Evolutionary conservation across 2,113 vertebrate species (phyloP).

Genomic region (Actenoides lindsayi): DNA sequence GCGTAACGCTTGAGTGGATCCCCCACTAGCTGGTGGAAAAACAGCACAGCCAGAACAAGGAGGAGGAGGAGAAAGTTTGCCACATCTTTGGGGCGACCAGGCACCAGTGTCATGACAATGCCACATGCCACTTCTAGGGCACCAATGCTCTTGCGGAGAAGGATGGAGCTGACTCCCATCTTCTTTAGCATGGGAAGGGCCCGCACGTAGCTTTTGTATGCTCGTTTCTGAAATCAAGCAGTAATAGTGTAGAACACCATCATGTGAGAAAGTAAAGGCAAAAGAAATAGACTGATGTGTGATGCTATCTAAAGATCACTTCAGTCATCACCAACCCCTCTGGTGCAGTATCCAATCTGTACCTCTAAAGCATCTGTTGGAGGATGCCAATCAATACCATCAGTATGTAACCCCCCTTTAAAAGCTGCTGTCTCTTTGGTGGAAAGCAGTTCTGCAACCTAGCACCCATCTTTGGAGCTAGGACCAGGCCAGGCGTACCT

Average conservation of each 20-base stretch:
- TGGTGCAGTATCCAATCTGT: neutral
- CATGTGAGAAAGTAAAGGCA: neutral
- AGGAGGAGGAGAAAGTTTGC: constrained; percentile 96
- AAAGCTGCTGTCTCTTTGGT: neutral
- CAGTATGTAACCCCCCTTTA: neutral
- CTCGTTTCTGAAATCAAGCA: constrained; percentile 87
- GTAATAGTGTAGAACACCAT: neutral
- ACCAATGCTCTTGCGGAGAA: constrained; percentile 95
- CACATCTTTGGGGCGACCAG: constrained; percentile 93
- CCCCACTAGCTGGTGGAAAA: constrained; percentile 97
- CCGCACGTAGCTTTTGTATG: constrained; percentile 96
- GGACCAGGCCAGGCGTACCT: neutral
- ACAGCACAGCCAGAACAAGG: constrained; percentile 93
- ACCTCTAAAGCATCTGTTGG: neutral
- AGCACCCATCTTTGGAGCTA: neutral
- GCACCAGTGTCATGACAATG: constrained; percentile 93
- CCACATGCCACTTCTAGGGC: constrained; percentile 93
- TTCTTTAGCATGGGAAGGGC: constrained; percentile 94
- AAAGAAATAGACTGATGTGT: neutral
- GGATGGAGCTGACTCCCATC: constrained; percentile 93
- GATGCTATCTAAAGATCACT: neutral
- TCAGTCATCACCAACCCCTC: neutral
- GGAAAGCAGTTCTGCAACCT: neutral
- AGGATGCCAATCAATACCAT: neutral
- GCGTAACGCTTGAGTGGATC: constrained; percentile 97